Conservation (phyloP, 2,888 invertebrate genomes). For the Branchipolynoe longqiensis region DNA sequence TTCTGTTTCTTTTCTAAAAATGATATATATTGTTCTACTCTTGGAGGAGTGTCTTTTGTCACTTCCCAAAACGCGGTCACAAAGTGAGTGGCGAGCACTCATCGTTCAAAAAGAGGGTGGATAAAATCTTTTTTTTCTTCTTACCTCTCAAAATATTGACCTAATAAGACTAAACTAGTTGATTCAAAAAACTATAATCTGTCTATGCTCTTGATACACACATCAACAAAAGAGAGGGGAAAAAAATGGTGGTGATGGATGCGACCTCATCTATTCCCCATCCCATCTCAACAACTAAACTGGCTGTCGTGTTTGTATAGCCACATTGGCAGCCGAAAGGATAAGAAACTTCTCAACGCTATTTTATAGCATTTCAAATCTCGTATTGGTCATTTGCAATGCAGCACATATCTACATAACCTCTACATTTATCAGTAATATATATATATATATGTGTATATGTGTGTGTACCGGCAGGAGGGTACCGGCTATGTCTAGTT, state of each 20-base stretch:
- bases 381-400: constrained; percentile 47
- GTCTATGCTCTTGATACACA: constrained; percentile 12
- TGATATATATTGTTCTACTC: no score
- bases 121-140: no score
- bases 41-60: no score
- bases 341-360: not conserved
- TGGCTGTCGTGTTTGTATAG: not conserved
- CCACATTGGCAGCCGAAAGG: not conserved
- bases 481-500: not conserved
- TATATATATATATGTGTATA: not conserved
- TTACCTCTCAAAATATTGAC: constrained; percentile 17
- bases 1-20: no score
- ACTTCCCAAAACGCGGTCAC: no score
- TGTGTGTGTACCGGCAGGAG: not conserved
- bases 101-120: no score
- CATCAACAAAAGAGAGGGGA: no score
- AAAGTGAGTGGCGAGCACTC: no score
- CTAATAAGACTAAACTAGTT: constrained; percentile 27
- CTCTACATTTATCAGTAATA: not conserved
- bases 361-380: not conserved
- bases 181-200: constrained; percentile 15
- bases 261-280: no score
- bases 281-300: no score
- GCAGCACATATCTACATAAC: constrained; percentile 6
- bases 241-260: no score